Conservation (phyloP, 2,888 invertebrate genomes). For the Andrena praecox region DNA sequence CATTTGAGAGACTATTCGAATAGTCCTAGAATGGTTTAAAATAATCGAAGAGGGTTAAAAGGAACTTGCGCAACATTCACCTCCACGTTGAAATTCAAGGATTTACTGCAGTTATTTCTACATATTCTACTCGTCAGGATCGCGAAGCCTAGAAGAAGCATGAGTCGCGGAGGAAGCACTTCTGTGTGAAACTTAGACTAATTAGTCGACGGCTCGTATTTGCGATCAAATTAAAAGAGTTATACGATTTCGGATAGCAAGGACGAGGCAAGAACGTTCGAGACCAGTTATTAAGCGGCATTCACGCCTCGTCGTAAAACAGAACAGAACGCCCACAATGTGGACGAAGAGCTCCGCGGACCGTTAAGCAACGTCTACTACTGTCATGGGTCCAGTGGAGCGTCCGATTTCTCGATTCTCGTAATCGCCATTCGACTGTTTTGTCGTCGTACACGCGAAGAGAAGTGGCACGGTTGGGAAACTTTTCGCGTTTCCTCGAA, state of each 20-base stretch:
- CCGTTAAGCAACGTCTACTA: background rate
- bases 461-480: background rate
- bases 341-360: background rate
- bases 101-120: too few relatives aligned
- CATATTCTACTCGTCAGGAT: too few relatives aligned
- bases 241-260: background rate
- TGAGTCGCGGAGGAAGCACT: too few relatives aligned
- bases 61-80: too few relatives aligned
- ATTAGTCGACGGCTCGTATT: too few relatives aligned
- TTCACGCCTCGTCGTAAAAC: background rate
- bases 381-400: background rate
- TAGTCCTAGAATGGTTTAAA: too few relatives aligned
- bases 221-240: background rate
- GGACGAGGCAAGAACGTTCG: background rate
- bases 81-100: too few relatives aligned
- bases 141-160: too few relatives aligned
- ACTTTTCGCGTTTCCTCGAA: background rate
- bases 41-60: too few relatives aligned
- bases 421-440: background rate
- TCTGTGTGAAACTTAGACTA: too few relatives aligned
- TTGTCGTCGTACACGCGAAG: background rate
- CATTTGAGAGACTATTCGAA: too few relatives aligned
- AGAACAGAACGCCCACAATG: background rate
- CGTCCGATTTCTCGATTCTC: background rate
- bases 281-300: background rate